Evolutionary conservation across 2,888 invertebrate genomes (phyloP), one percentile per base, ranked within the genome.

Genomic region (Aricia artaxerxes): DNA sequence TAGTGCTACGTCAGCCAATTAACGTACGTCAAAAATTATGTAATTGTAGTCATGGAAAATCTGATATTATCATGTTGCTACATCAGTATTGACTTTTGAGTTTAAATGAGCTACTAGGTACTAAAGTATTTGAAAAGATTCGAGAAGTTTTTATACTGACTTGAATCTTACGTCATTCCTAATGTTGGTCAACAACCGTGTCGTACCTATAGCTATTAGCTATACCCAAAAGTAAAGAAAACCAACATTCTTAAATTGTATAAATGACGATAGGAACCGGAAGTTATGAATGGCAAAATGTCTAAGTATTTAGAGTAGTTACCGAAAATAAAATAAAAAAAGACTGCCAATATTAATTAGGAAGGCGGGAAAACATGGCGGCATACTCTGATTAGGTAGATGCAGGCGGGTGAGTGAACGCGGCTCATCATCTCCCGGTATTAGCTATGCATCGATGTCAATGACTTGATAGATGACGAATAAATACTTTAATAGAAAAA

Each of bases 391-490:
- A 89, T 90, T 91, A 90, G 92, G 90, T 91, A 88, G 90, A 91
- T 92, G 92, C 91, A 91, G 89, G 84, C 73, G 88, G 88, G 91
- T 92, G 89, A 91, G 88, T 92, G 92, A 90, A 92, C 91, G 89
- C 88, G 84, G 87, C 88, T 91, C 89, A 92, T 93, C 89, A 89
- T 89, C 88, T 89, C 91, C 91, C 90, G 89, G 92, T 92, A 90
- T 89, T 88, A 86, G 87, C 86, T 89, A 85, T 92, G 92, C 92
- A 92, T 87, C 86, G 86, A 89, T 92, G 92, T 93, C 93, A 93
- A 90, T 93, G 93, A 93, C 93, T 91, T 90, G 89, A 90, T 87
- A 88, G 90, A 91, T 91, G 92, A 92, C 92, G 91, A 92, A 92
- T 92, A 87, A 64, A 81, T 69, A 38, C 69, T 64, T 60, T 60